Evolutionary conservation across 2,888 invertebrate genomes (phyloP), one percentile per base, ranked within the genome.

Genomic region (Drosophila eohydei): DNA sequence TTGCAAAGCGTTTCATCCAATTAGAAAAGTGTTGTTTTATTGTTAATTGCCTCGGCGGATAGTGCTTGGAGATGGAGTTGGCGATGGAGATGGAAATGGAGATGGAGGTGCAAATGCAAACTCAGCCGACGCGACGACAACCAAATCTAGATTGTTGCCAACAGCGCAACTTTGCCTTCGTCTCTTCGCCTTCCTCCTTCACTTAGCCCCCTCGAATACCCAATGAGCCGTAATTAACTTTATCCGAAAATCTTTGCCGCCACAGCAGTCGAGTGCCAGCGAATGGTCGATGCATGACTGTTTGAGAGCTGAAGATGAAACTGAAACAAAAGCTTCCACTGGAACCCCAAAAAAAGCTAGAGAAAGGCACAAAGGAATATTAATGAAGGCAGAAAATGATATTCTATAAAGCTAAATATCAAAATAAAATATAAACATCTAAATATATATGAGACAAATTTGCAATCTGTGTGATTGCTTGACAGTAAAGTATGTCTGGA

Each of bases 201-300:
- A 1, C 14, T 26, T 30, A 34, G 12, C 26, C 43, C 50, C 56
- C 55, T 46, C 67, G 74, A 77, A 83, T 85, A 81, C 58, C 86
- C 91, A 88, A 91, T 91, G 90, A 90, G 91, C 79, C 81, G 88
- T 90, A 90, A 90, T 90, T 90, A 90, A 90, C 88, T 91, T 91
- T 91, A 91, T 91, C 89, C 89, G 83, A 88, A 88, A 90, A 91
- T 91, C 91, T 91, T 90, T 83, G 85, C 90, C 73, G 73, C 66
- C 66, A 52, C 70, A 58, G 78, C 78, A 52, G 41, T 56, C 46
- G 50, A 66, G 54, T 76, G 51, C 62, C 58, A 46, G 46, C 41
- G 62, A 58, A 61, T 77, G 56, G 68, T 46, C 56, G 79, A 60
- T 67, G 55, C 26, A 36, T 57, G 54, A 73, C 56, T 63, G 50